Conservation (phyloP, 2,797 vertebrate species). For the Carcharodon carcharias region DNA sequence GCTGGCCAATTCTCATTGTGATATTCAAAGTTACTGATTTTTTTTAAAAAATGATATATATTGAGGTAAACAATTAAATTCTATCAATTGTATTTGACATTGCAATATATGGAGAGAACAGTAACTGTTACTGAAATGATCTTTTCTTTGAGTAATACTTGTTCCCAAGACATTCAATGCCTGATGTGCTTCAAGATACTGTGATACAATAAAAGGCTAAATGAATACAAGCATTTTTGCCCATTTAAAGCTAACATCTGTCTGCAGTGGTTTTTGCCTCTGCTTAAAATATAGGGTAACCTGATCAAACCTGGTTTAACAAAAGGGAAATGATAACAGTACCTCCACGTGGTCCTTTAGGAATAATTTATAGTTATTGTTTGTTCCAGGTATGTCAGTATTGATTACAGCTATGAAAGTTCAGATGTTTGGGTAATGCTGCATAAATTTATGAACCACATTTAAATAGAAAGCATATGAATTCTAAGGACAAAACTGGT, state of each 20-base stretch:
- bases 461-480: not conserved
- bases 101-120: not conserved
- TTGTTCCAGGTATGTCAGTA: not conserved
- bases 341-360: not conserved
- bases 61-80: not conserved
- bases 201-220: not conserved
- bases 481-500: not conserved
- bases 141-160: not conserved
- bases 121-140: not conserved
- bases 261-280: not conserved
- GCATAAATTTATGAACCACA: not conserved
- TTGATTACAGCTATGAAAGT: not conserved
- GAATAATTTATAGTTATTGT: not conserved
- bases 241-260: not conserved
- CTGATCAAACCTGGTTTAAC: not conserved
- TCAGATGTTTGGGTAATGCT: not conserved
- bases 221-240: not conserved
- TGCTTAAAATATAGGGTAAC: not conserved
- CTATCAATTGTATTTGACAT: not conserved
- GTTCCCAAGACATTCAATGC: not conserved
- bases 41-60: not conserved
- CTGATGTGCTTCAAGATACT: not conserved
- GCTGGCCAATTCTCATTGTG: not conserved
- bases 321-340: not conserved
- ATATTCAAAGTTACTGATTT: not conserved